Evolutionary conservation across 2,888 invertebrate species (phyloP).

Genomic region (Cheilosia scutellata): DNA sequence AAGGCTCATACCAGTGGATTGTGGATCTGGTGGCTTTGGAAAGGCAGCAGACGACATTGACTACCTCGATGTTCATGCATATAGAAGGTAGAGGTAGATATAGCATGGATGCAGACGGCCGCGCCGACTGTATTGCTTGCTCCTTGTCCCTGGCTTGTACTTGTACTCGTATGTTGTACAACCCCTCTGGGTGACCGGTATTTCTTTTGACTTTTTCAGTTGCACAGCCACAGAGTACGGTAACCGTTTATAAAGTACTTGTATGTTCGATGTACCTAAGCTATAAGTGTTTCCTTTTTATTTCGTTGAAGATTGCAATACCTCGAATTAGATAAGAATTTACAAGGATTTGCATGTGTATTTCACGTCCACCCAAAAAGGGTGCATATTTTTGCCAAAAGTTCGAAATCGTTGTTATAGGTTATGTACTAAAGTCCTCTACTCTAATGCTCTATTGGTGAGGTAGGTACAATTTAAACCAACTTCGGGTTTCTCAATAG

Average conservation of each 20-base stretch:
- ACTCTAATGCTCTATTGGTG: too few relatives aligned
- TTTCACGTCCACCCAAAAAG: not conserved
- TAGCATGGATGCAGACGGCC: not conserved
- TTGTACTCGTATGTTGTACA: conserved; percentile 13
- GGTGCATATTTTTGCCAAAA: not conserved
- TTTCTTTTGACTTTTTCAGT: conserved; percentile 56
- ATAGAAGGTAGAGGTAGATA: not conserved
- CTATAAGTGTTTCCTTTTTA: not conserved
- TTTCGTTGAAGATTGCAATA: not conserved
- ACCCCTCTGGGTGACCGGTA: conserved; percentile 59
- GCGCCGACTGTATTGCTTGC: conserved; percentile 19
- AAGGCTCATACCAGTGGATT: conserved; percentile 53
- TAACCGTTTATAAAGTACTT: conserved; percentile 30
- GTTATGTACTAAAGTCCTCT: not conserved
- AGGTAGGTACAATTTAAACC: too few relatives aligned
- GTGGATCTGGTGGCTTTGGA: conserved; percentile 17
- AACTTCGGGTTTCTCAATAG: too few relatives aligned
- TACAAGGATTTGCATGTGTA: conserved; percentile 5
- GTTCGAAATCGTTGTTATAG: not conserved
- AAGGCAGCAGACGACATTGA: conserved; percentile 72
- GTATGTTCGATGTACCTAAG: not conserved
- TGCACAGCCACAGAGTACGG: conserved; percentile 3
- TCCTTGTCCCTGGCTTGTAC: conserved; percentile 25
- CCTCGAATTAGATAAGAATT: conserved; percentile 17
- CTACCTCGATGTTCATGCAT: conserved; percentile 47